These are phyloP conservation scores for Thamnaconus septentrionalis DNA, from an alignment of 2,113 vertebrate species.

Conservation along the genomic window DNA sequence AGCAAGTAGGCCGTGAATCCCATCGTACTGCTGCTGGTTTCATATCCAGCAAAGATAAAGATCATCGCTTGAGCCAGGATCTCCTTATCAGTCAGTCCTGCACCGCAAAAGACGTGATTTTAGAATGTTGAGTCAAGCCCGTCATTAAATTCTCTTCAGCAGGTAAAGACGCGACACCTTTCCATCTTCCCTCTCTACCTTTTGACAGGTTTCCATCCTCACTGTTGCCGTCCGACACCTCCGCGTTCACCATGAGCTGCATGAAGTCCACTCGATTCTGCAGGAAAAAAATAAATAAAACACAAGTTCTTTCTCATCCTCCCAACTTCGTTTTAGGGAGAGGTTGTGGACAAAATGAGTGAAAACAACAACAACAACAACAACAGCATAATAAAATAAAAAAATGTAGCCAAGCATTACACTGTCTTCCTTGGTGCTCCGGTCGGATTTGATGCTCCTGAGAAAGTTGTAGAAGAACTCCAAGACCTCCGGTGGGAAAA, in stretches of 20 bases:
- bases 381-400: not conserved
- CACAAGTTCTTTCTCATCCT: not conserved
- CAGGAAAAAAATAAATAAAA: not conserved
- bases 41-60: constrained; percentile 84
- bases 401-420: not conserved
- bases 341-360: no score
- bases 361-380: no score
- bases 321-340: no score
- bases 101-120: not conserved
- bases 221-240: not conserved
- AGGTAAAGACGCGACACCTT: constrained; percentile 65
- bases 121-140: no score
- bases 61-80: constrained; percentile 80
- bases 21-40: constrained; percentile 80
- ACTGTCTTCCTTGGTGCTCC: constrained; percentile 3
- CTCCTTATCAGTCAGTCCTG: constrained; percentile 83
- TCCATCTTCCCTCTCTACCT: not conserved
- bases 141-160: no score
- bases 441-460: constrained; percentile 72
- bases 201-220: not conserved
- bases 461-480: constrained; percentile 71
- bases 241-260: not conserved
- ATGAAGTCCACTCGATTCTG: not conserved
- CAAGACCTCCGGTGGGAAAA: constrained; percentile 57
- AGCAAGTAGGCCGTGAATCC: constrained; percentile 77